phyloP scores from a whole-genome alignment of 2,113 vertebrate species.

The Oryzias curvinotus region DNA sequence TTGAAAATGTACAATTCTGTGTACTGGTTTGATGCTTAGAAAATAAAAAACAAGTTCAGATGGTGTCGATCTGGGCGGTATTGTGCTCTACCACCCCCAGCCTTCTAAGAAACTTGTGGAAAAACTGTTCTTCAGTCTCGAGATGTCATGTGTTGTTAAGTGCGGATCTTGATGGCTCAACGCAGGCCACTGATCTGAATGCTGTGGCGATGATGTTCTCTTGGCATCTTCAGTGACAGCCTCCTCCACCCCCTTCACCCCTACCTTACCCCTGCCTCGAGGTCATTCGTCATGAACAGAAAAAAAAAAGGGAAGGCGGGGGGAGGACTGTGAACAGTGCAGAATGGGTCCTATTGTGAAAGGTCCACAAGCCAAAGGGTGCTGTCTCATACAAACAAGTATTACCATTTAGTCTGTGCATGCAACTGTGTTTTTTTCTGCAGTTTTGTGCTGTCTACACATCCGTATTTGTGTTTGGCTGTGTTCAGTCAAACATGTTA shows the following conservation, averaged over 20 bases:
- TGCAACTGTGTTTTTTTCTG: conserved; percentile 37
- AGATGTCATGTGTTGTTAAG: background rate
- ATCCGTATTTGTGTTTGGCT: conserved; percentile 18
- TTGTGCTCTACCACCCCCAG: too few species aligned
- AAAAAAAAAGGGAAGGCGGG: conserved; percentile 4
- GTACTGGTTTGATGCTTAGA: too few species aligned
- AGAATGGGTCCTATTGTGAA: conserved; percentile 71
- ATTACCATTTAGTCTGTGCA: conserved; percentile 49
- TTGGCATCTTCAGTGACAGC: conserved; percentile 27
- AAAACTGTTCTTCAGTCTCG: background rate
- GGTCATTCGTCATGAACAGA: conserved; percentile 55
- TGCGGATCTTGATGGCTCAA: background rate
- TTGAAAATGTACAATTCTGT: too few species aligned
- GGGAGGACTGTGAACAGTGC: conserved; percentile 37
- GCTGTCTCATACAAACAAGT: conserved; percentile 53
- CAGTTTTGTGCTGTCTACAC: conserved; percentile 17
- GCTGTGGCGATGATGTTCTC: conserved; percentile 35
- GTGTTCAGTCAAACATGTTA: conserved; percentile 25
- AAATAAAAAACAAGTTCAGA: too few species aligned
- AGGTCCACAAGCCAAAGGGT: conserved; percentile 53
- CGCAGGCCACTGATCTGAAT: conserved; percentile 7
- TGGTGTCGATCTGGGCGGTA: too few species aligned
- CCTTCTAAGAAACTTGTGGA: too few species aligned
- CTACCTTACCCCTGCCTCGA: conserved; percentile 54
- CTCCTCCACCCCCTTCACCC: conserved; percentile 40